Evolutionary conservation across 1,140 invertebrate species (phyloP).

Genomic region (Sminthurides bifidus): DNA sequence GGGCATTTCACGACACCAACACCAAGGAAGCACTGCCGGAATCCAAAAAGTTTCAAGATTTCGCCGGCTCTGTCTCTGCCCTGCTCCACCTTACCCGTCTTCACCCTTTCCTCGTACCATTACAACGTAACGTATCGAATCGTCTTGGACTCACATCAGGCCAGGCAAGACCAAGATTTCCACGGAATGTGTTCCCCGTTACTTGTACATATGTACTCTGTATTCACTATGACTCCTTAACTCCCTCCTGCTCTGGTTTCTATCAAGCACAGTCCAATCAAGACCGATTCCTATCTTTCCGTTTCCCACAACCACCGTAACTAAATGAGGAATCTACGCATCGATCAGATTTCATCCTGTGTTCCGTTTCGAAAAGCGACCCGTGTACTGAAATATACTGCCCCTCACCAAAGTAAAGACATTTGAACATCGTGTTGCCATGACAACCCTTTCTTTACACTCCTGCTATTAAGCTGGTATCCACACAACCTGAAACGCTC

Average conservation of each 20-base stretch:
- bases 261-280: conserved; percentile 27
- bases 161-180: no score
- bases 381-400: neutral
- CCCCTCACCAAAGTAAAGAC: neutral
- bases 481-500: neutral
- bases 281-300: conserved; percentile 21
- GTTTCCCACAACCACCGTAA: no score
- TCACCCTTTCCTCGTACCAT: no score
- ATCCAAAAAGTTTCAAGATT: no score
- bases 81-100: no score
- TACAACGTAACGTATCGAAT: no score
- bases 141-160: no score
- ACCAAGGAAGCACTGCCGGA: neutral
- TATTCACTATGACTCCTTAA: conserved; percentile 9
- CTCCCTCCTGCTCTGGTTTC: conserved; percentile 26
- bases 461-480: neutral
- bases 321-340: conserved; percentile 14
- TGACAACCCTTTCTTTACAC: neutral
- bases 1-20: neutral
- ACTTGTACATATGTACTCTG: no score
- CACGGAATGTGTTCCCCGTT: no score
- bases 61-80: no score
- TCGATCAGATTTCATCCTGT: conserved; percentile 1
- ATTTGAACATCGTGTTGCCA: neutral
- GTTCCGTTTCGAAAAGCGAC: no score